Percentiles rank a stretch among this genome's conserved stretches.
Conservation (phyloP, 2,797 vertebrate genomes). For the Diglossa cyanea region DNA sequence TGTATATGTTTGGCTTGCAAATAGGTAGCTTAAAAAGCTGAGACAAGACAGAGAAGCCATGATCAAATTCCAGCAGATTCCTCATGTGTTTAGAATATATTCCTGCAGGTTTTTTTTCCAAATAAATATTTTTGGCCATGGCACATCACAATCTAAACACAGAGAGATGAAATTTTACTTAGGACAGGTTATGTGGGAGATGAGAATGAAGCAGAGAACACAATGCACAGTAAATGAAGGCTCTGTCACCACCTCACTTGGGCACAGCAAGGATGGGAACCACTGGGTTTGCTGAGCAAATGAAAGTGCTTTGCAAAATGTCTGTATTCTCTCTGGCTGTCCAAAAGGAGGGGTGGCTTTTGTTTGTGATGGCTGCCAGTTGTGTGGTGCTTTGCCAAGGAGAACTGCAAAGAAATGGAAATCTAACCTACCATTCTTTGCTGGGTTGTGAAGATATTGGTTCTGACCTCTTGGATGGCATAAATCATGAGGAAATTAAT, state of each 20-base stretch:
- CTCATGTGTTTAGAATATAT: not conserved
- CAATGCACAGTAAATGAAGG: not conserved
- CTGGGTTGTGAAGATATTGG: not conserved
- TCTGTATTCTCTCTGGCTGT: not conserved
- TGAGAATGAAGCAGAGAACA: not conserved
- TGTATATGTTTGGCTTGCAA: constrained; percentile 68
- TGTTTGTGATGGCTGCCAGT: not conserved
- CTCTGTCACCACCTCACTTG: not conserved
- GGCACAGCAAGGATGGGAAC: not conserved
- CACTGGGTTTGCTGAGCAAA: not conserved
- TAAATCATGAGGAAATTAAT: not conserved
- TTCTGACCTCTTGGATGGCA: not conserved
- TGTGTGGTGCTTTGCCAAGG: not conserved
- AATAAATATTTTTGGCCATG: not conserved
- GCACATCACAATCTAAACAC: not conserved
- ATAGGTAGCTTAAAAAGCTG: constrained; percentile 47
- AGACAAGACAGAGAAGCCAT: constrained; percentile 11
- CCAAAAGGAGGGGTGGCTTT: not conserved
- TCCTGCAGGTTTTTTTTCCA: constrained; percentile 7
- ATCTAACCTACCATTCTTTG: not conserved
- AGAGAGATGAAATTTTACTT: not conserved
- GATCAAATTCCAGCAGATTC: constrained; percentile 33
- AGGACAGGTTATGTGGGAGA: not conserved
- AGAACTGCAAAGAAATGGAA: not conserved
- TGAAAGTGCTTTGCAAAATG: not conserved